Evolutionary conservation across 2,113 vertebrate genomes (phyloP), one percentile per base, ranked within the genome.

Genomic region (Pseudorectes ferrugineus): DNA sequence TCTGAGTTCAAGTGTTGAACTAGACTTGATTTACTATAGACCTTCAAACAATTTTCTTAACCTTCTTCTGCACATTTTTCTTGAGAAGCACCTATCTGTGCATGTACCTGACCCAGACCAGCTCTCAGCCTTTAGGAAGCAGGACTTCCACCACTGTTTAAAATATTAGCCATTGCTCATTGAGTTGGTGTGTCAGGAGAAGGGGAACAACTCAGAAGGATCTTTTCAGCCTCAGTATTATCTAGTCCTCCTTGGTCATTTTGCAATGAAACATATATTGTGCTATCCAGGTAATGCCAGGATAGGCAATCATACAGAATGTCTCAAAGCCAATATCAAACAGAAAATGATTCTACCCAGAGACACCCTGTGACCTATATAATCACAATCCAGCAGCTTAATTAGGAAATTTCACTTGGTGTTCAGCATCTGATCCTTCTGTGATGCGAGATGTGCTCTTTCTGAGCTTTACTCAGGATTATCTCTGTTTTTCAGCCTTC

Each of bases 401-500:
- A 75, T 49, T 68, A 89, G 58, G 46, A 85, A 82, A 61, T 77
- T 66, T 95, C 36, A 59, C 36, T 77, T 67, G 28, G 8, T 11
- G 3, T 52, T 90, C 72, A 43, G 48, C 28, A 40, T 78, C 79
- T 81, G 52, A 80, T 80, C 23, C 10, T 72, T 85, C 76, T 6
- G 3, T 65, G 68, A 61, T 51, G 25, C 0, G 4, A 87, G 29
- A 87, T 22, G 38, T 57, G 24, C 8, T 92, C 45, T 71, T 92
- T 67, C 58, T 78, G 49, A 87, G 18, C 43, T 89, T 94, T 83
- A 31, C 63, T 81, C 49, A 46, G 28, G 25, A 67, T 85, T 85
- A 79, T 81, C 81, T 94, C 55, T 62, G 45, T 76, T 92, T 94
- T 96, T 88, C 78, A 91, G 40, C 21, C 82, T 57, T 67, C 65